Evolutionary conservation across 37 sponge, comb jelly and placozoan genomes (phyloP).

Genomic region (Halichondria panicea): DNA sequence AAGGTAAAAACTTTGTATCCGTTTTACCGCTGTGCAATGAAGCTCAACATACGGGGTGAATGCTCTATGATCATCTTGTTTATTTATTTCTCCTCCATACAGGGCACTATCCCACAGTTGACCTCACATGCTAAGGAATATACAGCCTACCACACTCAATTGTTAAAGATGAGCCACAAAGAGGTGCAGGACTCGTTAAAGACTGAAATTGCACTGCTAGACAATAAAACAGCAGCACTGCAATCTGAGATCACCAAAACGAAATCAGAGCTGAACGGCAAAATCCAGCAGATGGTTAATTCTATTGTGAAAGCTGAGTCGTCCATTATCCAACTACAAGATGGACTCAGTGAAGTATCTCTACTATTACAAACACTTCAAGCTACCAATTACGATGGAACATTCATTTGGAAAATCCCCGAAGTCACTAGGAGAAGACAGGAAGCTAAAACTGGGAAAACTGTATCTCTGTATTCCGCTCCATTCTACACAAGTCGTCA

Average conservation of each 20-base stretch:
- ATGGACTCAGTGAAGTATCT: slow-evolving; percentile 52
- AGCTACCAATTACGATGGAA: slow-evolving; percentile 70
- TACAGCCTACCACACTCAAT: slow-evolving; percentile 11
- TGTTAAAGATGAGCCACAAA: too few relatives aligned
- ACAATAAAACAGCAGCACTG: slow-evolving; percentile 6
- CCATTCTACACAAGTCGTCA: slow-evolving; percentile 83
- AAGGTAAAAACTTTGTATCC: too few relatives aligned
- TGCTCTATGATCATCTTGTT: neutral
- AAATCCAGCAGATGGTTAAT: slow-evolving; percentile 29
- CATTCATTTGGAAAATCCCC: slow-evolving; percentile 82
- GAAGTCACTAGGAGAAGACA: slow-evolving; percentile 60
- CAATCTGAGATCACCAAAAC: slow-evolving; percentile 8
- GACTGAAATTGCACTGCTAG: too few relatives aligned
- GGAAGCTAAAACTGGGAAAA: slow-evolving; percentile 70
- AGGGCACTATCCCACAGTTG: slow-evolving; percentile 1
- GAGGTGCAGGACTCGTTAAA: too few relatives aligned
- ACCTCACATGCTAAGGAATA: slow-evolving; percentile 19
- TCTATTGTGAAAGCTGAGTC: slow-evolving; percentile 37
- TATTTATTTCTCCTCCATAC: neutral
- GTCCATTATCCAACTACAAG: slow-evolving; percentile 51
- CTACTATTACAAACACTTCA: slow-evolving; percentile 71
- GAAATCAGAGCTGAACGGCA: slow-evolving; percentile 1
- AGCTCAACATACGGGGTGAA: too few relatives aligned
- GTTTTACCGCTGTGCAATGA: too few relatives aligned
- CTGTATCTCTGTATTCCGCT: slow-evolving; percentile 80